Evolutionary conservation across 2,797 vertebrate genomes (phyloP).

Genomic region (Decapterus maruadsi): DNA sequence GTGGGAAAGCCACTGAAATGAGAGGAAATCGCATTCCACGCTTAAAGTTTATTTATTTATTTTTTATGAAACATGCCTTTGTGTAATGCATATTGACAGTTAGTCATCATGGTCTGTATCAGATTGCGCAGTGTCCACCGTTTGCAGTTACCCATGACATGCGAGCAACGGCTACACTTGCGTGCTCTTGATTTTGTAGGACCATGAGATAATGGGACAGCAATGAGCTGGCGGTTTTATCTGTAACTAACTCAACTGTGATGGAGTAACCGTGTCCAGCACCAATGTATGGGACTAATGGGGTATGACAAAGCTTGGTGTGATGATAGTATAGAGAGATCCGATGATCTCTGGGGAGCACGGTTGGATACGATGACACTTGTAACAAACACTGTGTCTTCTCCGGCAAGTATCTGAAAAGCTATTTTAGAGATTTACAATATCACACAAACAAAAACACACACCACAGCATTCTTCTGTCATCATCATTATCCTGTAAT

Average conservation of each 20-base stretch:
- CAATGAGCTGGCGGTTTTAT: constrained; percentile 32
- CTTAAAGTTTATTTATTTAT: background rate
- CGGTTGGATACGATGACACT: constrained; percentile 4
- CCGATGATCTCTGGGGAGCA: constrained; percentile 28
- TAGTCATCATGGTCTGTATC: background rate
- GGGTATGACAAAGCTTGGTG: constrained; percentile 28
- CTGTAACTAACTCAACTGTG: constrained; percentile 32
- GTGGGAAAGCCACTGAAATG: constrained; percentile 55
- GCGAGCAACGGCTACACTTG: background rate
- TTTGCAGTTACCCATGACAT: background rate
- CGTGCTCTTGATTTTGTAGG: constrained; percentile 15
- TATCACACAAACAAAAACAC: constrained; percentile 19
- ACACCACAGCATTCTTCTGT: constrained; percentile 1
- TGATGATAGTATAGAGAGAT: constrained; percentile 2
- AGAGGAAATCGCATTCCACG: constrained; percentile 33
- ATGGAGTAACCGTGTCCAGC: constrained; percentile 24
- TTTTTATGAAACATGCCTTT: constrained; percentile 28
- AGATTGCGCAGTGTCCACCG: background rate
- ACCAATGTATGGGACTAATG: constrained; percentile 39
- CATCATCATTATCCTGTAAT: constrained; percentile 13
- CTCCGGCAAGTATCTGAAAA: constrained; percentile 1
- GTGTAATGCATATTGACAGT: constrained; percentile 4
- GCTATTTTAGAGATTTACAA: constrained; percentile 17
- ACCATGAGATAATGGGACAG: constrained; percentile 4
- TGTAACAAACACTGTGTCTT: background rate